phyloP scores from a whole-genome alignment of 2,888 invertebrate genomes.

The Liposcelis brunnea region DNA sequence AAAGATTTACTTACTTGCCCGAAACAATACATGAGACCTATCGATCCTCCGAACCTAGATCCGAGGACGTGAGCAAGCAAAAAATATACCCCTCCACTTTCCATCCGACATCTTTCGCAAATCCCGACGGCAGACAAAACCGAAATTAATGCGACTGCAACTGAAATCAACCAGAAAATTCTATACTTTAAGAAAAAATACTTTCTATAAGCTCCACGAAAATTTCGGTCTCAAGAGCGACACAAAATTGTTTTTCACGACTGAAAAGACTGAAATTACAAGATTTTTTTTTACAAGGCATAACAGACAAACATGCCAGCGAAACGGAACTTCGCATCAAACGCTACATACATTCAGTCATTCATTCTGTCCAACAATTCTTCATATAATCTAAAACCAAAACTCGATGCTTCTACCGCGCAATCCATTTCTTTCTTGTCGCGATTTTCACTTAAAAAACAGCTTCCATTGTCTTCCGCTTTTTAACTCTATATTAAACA shows the following conservation, averaged over 20 bases:
- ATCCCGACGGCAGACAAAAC: conserved; percentile 92
- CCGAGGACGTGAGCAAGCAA: conserved; percentile 86
- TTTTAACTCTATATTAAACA: too few species aligned
- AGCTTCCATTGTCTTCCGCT: too few species aligned
- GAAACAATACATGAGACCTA: conserved; percentile 89
- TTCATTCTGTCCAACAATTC: too few species aligned
- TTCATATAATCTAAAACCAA: too few species aligned
- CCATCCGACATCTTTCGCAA: conserved; percentile 84
- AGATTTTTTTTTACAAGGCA: too few species aligned
- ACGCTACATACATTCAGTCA: too few species aligned
- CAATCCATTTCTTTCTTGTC: too few species aligned
- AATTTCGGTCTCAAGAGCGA: not conserved
- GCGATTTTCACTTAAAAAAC: too few species aligned
- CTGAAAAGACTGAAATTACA: conserved; percentile 7
- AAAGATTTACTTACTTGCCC: conserved; percentile 89
- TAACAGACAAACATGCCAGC: too few species aligned
- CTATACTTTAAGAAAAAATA: not conserved
- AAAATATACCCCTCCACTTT: conserved; percentile 96
- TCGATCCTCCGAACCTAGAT: conserved; percentile 78
- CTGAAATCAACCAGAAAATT: conserved; percentile 31
- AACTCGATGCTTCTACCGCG: too few species aligned
- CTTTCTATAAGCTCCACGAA: conserved; percentile 6
- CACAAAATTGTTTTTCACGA: conserved; percentile 5
- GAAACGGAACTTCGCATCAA: too few species aligned
- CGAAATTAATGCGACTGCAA: conserved; percentile 76